phyloP scores from a whole-genome alignment of 1,140 invertebrate species.

The Uloborus diversus region DNA sequence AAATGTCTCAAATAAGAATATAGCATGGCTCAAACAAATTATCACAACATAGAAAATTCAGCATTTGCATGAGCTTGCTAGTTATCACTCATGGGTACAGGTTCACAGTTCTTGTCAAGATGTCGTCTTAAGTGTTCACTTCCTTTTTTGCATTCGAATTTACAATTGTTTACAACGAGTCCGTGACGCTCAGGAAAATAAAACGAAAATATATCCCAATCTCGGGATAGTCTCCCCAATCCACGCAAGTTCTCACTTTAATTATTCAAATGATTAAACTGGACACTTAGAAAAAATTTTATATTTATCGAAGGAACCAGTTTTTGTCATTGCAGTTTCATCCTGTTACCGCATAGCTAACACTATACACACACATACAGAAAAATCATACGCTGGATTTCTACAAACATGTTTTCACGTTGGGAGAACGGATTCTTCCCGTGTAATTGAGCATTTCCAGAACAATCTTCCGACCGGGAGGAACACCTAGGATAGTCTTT shows the following conservation, averaged over 20 bases:
- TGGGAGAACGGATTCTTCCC: not conserved
- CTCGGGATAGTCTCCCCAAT: too few species aligned
- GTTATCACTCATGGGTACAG: not conserved
- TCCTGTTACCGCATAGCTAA: not conserved
- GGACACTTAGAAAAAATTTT: not conserved
- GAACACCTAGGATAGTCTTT: slow-evolving; percentile 43
- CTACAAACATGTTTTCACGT: not conserved
- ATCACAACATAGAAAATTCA: not conserved
- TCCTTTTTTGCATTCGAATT: too few species aligned
- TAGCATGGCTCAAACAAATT: not conserved
- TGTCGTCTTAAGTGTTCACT: too few species aligned
- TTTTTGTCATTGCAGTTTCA: not conserved
- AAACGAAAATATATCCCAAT: too few species aligned
- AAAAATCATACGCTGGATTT: slow-evolving; percentile 2
- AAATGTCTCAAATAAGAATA: not conserved
- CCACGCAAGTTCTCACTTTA: too few species aligned
- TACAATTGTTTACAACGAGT: too few species aligned
- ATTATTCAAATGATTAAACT: too few species aligned
- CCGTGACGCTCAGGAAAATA: too few species aligned
- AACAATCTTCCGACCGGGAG: not conserved
- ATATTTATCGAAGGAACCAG: not conserved
- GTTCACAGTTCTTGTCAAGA: too few species aligned
- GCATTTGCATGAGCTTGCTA: not conserved
- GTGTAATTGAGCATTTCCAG: slow-evolving; percentile 24
- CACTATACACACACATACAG: slow-evolving; percentile 15